Conservation (phyloP, 2,888 invertebrate species). For the Sipha maydis region DNA sequence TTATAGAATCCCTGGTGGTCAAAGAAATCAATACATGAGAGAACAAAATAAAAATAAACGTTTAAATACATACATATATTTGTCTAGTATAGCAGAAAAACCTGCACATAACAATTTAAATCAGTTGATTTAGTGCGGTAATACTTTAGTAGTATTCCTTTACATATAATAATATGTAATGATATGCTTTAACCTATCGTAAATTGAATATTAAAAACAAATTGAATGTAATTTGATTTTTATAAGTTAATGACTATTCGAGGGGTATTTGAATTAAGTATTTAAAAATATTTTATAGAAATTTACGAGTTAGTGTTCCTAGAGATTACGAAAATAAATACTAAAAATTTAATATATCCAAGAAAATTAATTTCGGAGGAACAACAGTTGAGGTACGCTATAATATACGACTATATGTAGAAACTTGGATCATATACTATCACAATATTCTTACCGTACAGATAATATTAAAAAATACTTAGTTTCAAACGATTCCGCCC, state of each 20-base stretch:
- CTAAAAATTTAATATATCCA: no score
- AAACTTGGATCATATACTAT: slow-evolving; percentile 66
- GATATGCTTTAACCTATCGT: background rate
- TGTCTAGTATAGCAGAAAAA: background rate
- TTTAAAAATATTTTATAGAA: no score
- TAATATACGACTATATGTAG: no score
- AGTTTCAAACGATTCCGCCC: no score
- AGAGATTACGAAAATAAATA: no score
- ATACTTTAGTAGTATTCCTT: background rate
- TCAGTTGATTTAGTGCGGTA: background rate
- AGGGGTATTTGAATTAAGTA: no score
- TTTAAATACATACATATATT: background rate
- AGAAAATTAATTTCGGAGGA: no score
- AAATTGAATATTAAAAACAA: background rate
- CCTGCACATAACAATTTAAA: background rate
- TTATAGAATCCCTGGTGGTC: background rate
- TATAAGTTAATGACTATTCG: background rate
- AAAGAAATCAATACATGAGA: background rate
- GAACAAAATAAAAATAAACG: background rate
- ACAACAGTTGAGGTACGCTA: no score
- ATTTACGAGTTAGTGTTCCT: no score
- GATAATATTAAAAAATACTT: no score
- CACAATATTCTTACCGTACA: no score
- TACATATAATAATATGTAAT: background rate
- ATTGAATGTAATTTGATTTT: background rate